Base-by-base conservation (phyloP, 2,888 invertebrate genomes). In the Drosophila atripex region DNA sequence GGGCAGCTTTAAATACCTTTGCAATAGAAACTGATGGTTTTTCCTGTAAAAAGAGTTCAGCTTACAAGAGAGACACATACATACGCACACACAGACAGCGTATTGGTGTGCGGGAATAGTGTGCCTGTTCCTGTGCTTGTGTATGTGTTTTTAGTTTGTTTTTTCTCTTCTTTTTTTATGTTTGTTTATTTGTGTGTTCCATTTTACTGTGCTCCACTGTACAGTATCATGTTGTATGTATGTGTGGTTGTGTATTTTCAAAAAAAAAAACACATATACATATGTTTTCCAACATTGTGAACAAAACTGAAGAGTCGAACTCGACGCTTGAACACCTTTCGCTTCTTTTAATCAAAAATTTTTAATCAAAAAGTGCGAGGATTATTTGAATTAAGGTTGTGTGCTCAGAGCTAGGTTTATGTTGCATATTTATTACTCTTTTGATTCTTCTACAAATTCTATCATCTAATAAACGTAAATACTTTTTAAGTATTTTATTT, bases 31-130 rank as follows among this genome's bases (percentile, higher is more conserved):
- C 75, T 89, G 89, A 86, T 89, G 89, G 77, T 89, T 89, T 85
- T 89, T 89, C 89, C 89, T 89, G 89, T 73, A 89, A 89, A 78
- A 84, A 89, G 82, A 89, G 85, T 78, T 76, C 64, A 86, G 88
- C 88, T 84, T 84, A 82, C 88, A 87, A 85, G 72, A 80, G 65
- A 68, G 63, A 86, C 80, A 83, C 53, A 80, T 72, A 76, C 61
- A 69, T 71, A 65, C 39, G 58, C 49, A 70, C 59, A 71, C 23
- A 56, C 46, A 56, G 41, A 21, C 55, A 56, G 65, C 28, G 38
- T 47, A 46, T 41, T 28, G 49, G 47, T 65, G 54, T 56, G 30
- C 50, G 60, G 50, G 16, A 32, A 8, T 28, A 9, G 46, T 35
- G 38, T 51, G 39, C 60, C 47, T 38, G 41, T 54, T 43, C 45